Base-by-base conservation (phyloP, 2,113 vertebrate species). In the Nannospalax galili region DNA sequence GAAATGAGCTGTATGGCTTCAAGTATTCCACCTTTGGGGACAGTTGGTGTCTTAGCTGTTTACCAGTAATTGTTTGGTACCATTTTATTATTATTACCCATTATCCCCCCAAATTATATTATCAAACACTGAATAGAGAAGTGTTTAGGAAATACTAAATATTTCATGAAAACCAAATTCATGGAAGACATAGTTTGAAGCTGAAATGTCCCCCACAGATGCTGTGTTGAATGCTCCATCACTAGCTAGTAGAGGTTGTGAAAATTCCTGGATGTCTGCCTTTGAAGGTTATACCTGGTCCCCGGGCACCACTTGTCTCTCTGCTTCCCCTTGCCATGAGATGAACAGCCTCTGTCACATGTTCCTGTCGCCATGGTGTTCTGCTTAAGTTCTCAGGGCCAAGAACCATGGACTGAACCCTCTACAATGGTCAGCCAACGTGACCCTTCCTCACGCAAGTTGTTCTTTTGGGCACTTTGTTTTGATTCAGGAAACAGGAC, bases 161-260 rank as follows among this genome's bases (percentile, higher is more conserved):
- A 75, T 20, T 95, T 75, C 40, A 52, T 70, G n/a, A 92, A 78
- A 90, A 90, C 12, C 52, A 72, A 79, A 48, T 60, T 87, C 10
- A 26, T 2, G 12, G n/a, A 20, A n/a, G 26, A 64, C 1, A 17
- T 0, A 1, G 40, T 82, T 84, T 84, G 30, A 67, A 48, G 35
- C 40, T 67, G 64, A 67, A 48, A 65, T 7, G 5, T 48, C 30
- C 19, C 40, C 7, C 2, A 17, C 40, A 28, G 20, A 8, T 65
- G 16, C 22, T 24, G 64, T 79, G 52, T 52, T n/a, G 77, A 67
- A n/a, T 35, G 28, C 30, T 77, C 48, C 8, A 30, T 30, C 48
- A 14, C 15, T 8, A 84, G 37, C 62, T 16, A 37, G 26, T 42
- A 4, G 37, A 20, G 28, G 80, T 32, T 19, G 4, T 65, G 30